phyloP scores from a whole-genome alignment of 2,888 invertebrate genomes.

The Neoascia interrupta region DNA sequence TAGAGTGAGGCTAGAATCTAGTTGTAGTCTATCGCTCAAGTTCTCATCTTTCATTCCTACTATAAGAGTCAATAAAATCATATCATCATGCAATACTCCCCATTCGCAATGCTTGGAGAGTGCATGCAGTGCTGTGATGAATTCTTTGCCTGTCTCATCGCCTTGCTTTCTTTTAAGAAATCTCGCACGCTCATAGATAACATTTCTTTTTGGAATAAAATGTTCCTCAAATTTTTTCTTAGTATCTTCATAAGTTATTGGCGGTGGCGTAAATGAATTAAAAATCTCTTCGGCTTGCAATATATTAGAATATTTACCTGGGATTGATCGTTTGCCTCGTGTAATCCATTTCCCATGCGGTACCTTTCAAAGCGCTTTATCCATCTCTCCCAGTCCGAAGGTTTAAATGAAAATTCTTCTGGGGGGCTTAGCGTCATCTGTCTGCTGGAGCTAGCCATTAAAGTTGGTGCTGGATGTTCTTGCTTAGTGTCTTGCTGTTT shows the following conservation, averaged over 20 bases:
- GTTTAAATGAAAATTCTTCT: constrained; percentile 12
- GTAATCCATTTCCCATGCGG: constrained; percentile 4
- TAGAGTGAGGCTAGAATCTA: constrained; percentile 10
- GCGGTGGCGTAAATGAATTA: background rate
- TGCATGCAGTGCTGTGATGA: background rate
- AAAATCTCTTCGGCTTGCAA: constrained; percentile 18
- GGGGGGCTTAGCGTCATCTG: constrained; percentile 1
- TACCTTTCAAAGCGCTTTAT: constrained; percentile 5
- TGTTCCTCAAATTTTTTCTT: constrained; percentile 15
- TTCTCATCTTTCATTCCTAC: constrained; percentile 14
- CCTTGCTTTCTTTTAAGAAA: constrained; percentile 12
- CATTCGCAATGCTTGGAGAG: constrained; percentile 1
- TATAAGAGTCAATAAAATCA: constrained; percentile 5
- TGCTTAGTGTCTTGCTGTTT: too few species aligned
- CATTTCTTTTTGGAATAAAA: constrained; percentile 25
- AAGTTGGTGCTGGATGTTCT: background rate
- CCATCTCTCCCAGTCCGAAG: constrained; percentile 22
- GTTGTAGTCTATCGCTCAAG: constrained; percentile 7
- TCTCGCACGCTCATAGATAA: constrained; percentile 10
- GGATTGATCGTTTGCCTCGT: background rate
- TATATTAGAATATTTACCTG: constrained; percentile 28
- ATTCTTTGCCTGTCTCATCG: constrained; percentile 6
- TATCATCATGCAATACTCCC: constrained; percentile 15
- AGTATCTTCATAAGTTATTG: background rate
- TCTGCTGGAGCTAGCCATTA: background rate